Percentiles rank a stretch among this genome's conserved stretches.
These are phyloP conservation scores for Peromyscus maniculatus DNA, from an alignment of 2,113 vertebrate species.

Conservation along the genomic window DNA sequence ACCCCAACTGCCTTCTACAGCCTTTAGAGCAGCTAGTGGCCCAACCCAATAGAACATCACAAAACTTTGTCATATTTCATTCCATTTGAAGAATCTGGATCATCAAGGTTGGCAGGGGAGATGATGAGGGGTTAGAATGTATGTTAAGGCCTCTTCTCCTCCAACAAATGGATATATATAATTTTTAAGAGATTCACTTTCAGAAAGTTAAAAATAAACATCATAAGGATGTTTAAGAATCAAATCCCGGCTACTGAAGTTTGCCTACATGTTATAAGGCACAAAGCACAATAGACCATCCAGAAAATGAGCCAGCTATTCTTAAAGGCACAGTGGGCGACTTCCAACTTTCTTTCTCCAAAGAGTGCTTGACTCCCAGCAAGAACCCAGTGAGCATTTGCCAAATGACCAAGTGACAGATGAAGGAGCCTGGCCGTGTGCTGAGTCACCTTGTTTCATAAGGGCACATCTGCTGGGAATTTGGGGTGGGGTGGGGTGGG, in stretches of 20 bases:
- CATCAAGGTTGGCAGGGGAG: neutral
- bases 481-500: neutral
- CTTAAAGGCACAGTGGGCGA: neutral
- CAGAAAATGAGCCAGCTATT: neutral
- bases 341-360: neutral
- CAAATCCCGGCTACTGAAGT: neutral
- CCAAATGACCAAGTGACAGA: neutral
- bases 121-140: neutral
- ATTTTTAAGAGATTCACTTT: neutral
- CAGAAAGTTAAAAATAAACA: neutral
- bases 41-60: neutral
- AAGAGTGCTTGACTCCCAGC: neutral
- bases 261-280: neutral
- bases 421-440: neutral
- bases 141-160: neutral
- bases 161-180: neutral
- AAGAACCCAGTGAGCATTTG: constrained; percentile 15
- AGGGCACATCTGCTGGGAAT: constrained; percentile 26
- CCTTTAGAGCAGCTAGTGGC: neutral
- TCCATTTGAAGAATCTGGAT: constrained; percentile 13
- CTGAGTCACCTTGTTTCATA: neutral
- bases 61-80: neutral
- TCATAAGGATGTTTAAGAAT: neutral
- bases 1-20: neutral
- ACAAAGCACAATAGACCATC: neutral